Base-by-base conservation (phyloP, 1,140 invertebrate species). In the Brachionus sp. region DNA sequence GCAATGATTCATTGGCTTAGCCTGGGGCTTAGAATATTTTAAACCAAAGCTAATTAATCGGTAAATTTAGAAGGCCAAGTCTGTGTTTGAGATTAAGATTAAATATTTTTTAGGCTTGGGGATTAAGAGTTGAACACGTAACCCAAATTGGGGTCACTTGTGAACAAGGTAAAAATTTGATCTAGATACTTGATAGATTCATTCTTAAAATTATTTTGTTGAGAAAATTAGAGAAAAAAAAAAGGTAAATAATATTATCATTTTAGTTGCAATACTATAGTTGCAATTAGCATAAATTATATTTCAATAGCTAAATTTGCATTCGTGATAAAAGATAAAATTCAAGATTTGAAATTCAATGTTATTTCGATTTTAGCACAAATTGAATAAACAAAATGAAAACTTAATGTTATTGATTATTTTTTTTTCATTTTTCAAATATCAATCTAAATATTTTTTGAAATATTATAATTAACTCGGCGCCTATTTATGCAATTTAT, bases 221-320 rank as follows among this genome's bases (percentile, higher is more conserved):
- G 13, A 66, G 3, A 66, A 35, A 66, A 66, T 46, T 10, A 66
- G 9, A 25, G 29, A n/a, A 33, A 37, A 66, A 37, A 66, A 33
- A 29, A 29, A 66, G 64, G 64, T 66, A 66, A 66, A 66, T 33
- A 66, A 66, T 33, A 66, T 66, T 66, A 66, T 66, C 64, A 66
- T 35, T 66, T n/a, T 66, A 16, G 64, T 66, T 66, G 64, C 64
- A 66, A 66, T 33, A 33, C 33, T 33, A 29, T 29, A 66, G 64
- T 66, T 66, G 25, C 25, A 66, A 66, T 66, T 66, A 66, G 33
- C 64, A 66, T 66, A 66, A 66, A 66, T 33, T 66, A 66, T 66
- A 33, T 66, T 66, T 66, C 33, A 7, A 57, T 7, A 57, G 50
- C 50, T 19, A 57, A 57, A 57, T 57, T 57, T 57, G 50, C 50